Evolutionary conservation across 2,113 vertebrate species (phyloP), one percentile per base, ranked within the genome.

Genomic region (Laterallus jamaicensis): DNA sequence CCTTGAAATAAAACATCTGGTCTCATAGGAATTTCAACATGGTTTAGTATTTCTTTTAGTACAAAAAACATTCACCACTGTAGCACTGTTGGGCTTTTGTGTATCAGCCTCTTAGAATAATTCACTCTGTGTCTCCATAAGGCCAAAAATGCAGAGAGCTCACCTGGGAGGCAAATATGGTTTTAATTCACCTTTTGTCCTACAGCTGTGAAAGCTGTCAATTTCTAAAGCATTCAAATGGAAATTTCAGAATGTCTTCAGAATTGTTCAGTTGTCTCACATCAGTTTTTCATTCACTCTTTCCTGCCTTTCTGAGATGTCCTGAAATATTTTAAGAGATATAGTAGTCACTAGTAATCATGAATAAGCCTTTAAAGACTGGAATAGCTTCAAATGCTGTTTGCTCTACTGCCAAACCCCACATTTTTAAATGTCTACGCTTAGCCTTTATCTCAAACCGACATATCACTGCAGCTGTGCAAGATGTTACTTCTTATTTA

Each of bases 401-500:
- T 95, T 90, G 54, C 12, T 92, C 11, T 87, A 37, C 50, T 95
- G 87, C 78, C 81, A 95, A 95, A 95, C 89, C 44, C 73, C 59
- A 82, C 67, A 88, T 85, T 58, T 95, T 91, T 15, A 95, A 95
- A 97, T 73, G 50, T 70, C 93, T 93, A 54, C 84, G 50, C 67
- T 86, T 92, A 80, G 59, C 56, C 73, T 92, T 91, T 82, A 86
- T 79, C 80, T 79, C 74, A 82, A 63, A 87, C 49, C 79, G 25
- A 96, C 66, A 60, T 68, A 88, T 68, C 58, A 86, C 49, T 79
- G 66, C 66, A 82, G 47, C 74, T 91, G 39, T 90, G 62, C 77
- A 94, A 96, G 82, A 93, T 90, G 70, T 52, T 86, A 94, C 44
- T 70, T 84, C 86, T 71, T 91, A 91, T 79, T 95, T 93, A 88